Base-by-base conservation (phyloP, 2,113 vertebrate genomes). In the Abramis brama region DNA sequence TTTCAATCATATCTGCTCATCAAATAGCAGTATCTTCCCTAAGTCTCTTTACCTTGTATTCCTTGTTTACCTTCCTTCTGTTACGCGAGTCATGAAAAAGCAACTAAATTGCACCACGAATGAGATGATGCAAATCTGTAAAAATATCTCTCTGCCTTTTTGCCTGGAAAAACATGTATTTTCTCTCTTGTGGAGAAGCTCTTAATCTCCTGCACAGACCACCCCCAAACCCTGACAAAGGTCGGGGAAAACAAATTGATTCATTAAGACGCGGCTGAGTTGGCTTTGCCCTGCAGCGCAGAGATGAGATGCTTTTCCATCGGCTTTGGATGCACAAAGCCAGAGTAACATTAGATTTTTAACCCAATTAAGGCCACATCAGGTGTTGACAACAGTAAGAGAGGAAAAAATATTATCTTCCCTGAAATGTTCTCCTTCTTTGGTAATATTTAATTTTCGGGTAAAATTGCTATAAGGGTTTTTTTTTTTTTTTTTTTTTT, bases 361-460 rank as follows among this genome's bases (percentile, higher is more conserved):
- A 94, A 94, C 92, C 89, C 75, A 88, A 94, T 95, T 94, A 94
- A 88, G 88, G 93, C 87, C 78, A 91, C 93, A 92, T 94, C 93
- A 93, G 93, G 92, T 94, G 94, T 93, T 92, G 93, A 94, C 91
- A 91, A 90, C 71, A 85, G 84, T 64, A 36, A 86, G 73, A 77
- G 90, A 6, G 60, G 75, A 25, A 79, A 66, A 87, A 88, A 93
- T 92, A 93, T 93, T 93, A 92, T 88, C 84, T 88, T 91, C 89
- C 90, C 91, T 92, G 91, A 94, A 94, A 94, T 89, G 90, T 90
- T 89, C 90, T 91, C 92, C 90, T 88, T 91, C 93, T 93, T 92
- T 92, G 90, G 91, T 91, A 93, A 94, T 95, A 92, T 94, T 95
- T 94, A 93, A 95, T 95, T 95, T 95, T 95, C 92, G 92, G 88